These are phyloP conservation scores for Drosophila koepferae DNA, from an alignment of 2,888 invertebrate species.

Conservation along the genomic window DNA sequence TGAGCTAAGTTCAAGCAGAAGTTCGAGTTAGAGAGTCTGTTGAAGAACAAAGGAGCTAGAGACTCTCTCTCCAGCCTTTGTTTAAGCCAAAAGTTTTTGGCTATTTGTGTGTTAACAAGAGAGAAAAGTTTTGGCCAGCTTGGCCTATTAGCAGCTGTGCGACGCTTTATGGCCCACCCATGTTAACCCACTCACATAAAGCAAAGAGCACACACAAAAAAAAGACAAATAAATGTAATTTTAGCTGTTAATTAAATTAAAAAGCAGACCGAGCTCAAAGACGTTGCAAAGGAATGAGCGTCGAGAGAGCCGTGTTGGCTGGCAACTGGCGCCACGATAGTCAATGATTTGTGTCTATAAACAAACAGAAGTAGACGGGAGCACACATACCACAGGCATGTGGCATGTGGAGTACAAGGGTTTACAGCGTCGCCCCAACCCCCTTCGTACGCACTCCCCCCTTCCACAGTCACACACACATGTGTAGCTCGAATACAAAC, in stretches of 20 bases:
- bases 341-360: constrained; percentile 79
- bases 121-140: constrained; percentile 51
- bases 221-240: constrained; percentile 62
- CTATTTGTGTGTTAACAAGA: constrained; percentile 73
- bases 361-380: constrained; percentile 39
- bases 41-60: constrained; percentile 29
- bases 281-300: constrained; percentile 1
- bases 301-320: constrained; percentile 23
- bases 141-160: constrained; percentile 71
- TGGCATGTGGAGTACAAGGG: constrained; percentile 59
- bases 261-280: constrained; percentile 39
- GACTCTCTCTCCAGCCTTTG: constrained; percentile 23
- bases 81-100: constrained; percentile 67
- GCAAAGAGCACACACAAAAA: constrained; percentile 27
- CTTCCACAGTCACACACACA: constrained; percentile 3
- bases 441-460: constrained; percentile 7
- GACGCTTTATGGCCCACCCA: constrained; percentile 50
- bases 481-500: constrained; percentile 56
- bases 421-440: constrained; percentile 20
- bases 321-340: constrained; percentile 72
- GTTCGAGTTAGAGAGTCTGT: constrained; percentile 35
- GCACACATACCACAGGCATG: constrained; percentile 68
- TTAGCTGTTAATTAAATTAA: constrained; percentile 78
- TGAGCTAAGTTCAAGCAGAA: constrained; percentile 34
- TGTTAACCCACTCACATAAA: constrained; percentile 31